Base-by-base conservation (phyloP, 2,888 invertebrate genomes). In the Latheticus oryzae region DNA sequence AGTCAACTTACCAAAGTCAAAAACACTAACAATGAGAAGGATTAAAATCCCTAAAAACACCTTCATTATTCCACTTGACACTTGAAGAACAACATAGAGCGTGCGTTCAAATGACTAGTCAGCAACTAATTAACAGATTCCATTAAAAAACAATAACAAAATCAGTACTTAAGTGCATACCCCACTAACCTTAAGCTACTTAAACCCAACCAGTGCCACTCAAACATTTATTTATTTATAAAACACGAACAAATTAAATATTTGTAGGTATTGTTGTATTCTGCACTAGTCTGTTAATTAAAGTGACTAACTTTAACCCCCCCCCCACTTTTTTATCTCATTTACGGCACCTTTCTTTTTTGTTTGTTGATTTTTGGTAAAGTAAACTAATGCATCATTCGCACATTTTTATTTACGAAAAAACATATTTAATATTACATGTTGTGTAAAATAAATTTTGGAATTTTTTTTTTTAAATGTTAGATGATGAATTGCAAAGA, bases 401-500 rank as follows among this genome's bases (percentile, higher is more conserved):
- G 23, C 21, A 17, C 33, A 21, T 9, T 9, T 33, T n/a, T n/a
- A n/a, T n/a, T n/a, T n/a, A n/a, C n/a, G 28, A 45, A 43, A 53
- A 53, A 32, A 28, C 42, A 37, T 26, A 42, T 13, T 13, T 17
- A 28, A 50, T 38, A 38, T 50, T 50, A 30, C 42, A 53, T 13
- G 26, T 33, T 28, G 17, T 42, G 43, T 33, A 42, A 21, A 13
- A 21, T 32, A 52, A 32, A 11, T 33, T 33, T 42, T 23, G 37
- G 35, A 45, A 54, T 37, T 13, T 37, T 45, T n/a, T n/a, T n/a
- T 13, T 26, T 35, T 28, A 56, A 9, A 50, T 23, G 32, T 52
- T 54, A 7, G 53, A 40, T 7, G 28, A 52, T 4, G 55, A 50
- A 40, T 61, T 61, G 32, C 61, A 61, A 1, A 61, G 51, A 23